phyloP scores from a whole-genome alignment of 2,888 invertebrate genomes.

The Cryptophagus acutangulus region DNA sequence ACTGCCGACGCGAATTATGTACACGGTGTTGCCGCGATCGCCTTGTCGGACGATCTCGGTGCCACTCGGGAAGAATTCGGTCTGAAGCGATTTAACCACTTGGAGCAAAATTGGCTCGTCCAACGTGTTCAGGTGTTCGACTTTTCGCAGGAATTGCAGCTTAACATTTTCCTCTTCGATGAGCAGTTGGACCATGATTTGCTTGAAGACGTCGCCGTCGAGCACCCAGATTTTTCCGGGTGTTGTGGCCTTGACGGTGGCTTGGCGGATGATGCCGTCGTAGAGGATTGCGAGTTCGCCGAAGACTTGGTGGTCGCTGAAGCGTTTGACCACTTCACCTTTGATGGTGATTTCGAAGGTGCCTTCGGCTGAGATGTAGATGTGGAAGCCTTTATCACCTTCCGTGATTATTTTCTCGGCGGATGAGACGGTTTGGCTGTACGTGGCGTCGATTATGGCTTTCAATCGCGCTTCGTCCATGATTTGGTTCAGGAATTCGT shows the following conservation, averaged over 20 bases:
- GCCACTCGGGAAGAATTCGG: conserved; percentile 78
- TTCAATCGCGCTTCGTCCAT: conserved; percentile 37
- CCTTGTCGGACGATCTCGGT: conserved; percentile 80
- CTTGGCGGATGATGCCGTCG: conserved; percentile 67
- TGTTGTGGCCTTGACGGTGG: conserved; percentile 78
- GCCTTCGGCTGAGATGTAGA: conserved; percentile 83
- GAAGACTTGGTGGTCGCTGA: conserved; percentile 68
- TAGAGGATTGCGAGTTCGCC: conserved; percentile 93
- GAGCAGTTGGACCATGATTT: conserved; percentile 83
- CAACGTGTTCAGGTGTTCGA: conserved; percentile 71
- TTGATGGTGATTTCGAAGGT: conserved; percentile 83
- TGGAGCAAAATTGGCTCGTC: conserved; percentile 67
- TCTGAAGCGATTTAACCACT: conserved; percentile 82
- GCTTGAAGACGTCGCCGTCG: conserved; percentile 79
- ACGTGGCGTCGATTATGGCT: conserved; percentile 42
- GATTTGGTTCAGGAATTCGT: conserved; percentile 43
- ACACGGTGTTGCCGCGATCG: conserved; percentile 75
- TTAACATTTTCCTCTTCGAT: conserved; percentile 80
- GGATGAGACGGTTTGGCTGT: conserved; percentile 32
- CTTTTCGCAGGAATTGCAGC: conserved; percentile 75
- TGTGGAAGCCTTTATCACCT: conserved; percentile 60
- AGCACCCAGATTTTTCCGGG: conserved; percentile 84
- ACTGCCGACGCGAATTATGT: too few relatives aligned
- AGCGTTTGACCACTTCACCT: conserved; percentile 64
- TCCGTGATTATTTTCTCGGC: conserved; percentile 41